phyloP scores from a whole-genome alignment of 2,113 vertebrate genomes.

The Melanostigma gelatinosum region DNA sequence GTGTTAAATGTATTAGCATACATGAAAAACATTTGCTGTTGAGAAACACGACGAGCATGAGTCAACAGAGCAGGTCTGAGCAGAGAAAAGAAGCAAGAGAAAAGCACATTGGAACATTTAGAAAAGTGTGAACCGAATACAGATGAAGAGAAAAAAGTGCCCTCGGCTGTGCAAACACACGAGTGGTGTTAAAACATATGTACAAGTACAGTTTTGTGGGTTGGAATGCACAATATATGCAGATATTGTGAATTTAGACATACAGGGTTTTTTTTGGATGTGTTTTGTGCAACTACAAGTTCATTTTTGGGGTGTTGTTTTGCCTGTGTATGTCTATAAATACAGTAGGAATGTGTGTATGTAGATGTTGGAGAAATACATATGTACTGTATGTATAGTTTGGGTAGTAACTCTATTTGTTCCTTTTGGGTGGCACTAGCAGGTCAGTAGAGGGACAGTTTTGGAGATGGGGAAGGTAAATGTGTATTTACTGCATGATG shows the following conservation, averaged over 20 bases:
- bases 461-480: not conserved
- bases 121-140: not conserved
- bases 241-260: not conserved
- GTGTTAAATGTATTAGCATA: conserved; percentile 13
- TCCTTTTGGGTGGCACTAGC: not conserved
- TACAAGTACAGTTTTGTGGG: not conserved
- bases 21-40: conserved; percentile 12
- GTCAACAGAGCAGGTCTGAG: not conserved
- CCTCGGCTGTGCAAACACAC: not conserved
- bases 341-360: not conserved
- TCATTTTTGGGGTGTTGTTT: not conserved
- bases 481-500: not conserved
- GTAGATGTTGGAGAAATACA: not conserved
- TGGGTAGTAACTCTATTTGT: not conserved
- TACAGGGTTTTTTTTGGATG: not conserved
- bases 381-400: not conserved
- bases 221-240: too few species aligned
- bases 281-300: too few species aligned
- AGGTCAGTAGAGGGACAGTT: not conserved
- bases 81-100: not conserved
- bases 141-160: not conserved
- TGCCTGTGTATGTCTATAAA: not conserved
- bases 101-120: not conserved
- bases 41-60: conserved; percentile 9
- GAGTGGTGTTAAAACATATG: not conserved